Base-by-base conservation (phyloP, 2,797 vertebrate genomes). In the Heterohyrax brucei region DNA sequence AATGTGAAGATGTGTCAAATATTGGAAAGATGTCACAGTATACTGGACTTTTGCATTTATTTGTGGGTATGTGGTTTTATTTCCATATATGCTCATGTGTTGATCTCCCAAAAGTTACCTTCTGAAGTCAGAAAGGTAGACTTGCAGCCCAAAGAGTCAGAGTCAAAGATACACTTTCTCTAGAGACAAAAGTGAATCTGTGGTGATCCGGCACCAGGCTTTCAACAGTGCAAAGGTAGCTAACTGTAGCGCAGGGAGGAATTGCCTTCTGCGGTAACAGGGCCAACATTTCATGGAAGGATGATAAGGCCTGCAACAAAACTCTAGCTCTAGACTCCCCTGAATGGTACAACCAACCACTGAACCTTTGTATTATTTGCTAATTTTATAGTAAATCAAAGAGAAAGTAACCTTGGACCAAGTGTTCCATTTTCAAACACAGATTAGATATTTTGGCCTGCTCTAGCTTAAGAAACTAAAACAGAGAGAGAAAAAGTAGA, bases 361-460 rank as follows among this genome's bases (percentile, higher is more conserved):
- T 62, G 70, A 66, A 26, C 72, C 18, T 75, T 75, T 53, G 30
- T 39, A 83, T 2, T 78, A 4, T 53, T 87, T 44, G 1, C n/a
- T 64, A 6, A 80, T 77, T 70, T 48, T 89, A 70, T 72, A 33
- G 18, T 53, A 53, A 66, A 26, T 50, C 33, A 79, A 89, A 78
- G 28, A 19, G 14, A 76, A 10, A 76, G 8, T 12, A 87, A n/a
- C 48, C 5, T 61, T 83, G 62, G 4, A 86, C 44, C 53, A 13
- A 81, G 61, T 26, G 75, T 44, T 70, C 48, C 28, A 80, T 84
- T 95, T 93, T 91, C 59, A 95, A 76, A 70, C 28, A n/a, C 50
- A 91, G 28, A 79, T 46, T 50, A 61, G 10, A 53, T 13, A 39
- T 26, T 75, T 86, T 33, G 10, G 7, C 22, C 12, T 33, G 5